phyloP scores from a whole-genome alignment of 2,888 invertebrate genomes.

The Drosophila eohydei region DNA sequence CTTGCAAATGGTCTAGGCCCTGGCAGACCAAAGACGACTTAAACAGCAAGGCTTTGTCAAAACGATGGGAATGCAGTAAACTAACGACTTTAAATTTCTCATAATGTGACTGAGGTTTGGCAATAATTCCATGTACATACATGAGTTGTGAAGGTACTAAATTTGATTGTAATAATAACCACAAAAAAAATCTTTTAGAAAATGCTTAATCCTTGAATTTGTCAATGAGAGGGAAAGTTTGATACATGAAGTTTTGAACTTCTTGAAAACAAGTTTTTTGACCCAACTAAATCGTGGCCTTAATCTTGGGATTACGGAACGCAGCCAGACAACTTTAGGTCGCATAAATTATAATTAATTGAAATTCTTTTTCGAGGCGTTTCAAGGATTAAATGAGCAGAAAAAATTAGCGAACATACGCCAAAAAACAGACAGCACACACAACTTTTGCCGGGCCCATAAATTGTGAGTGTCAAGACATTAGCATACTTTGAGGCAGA shows the following conservation, averaged over 20 bases:
- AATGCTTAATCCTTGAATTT: too few species aligned
- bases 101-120: too few species aligned
- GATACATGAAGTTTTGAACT: not conserved
- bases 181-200: too few species aligned
- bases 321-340: constrained; percentile 30
- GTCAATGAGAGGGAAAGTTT: not conserved
- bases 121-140: too few species aligned
- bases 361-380: constrained; percentile 77
- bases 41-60: too few species aligned
- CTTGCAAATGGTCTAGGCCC: too few species aligned
- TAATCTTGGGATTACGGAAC: not conserved
- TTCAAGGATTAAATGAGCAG: not conserved
- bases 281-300: not conserved
- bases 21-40: too few species aligned
- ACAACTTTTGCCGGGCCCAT: constrained; percentile 65
- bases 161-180: too few species aligned
- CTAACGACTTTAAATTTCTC: too few species aligned
- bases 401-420: constrained; percentile 58
- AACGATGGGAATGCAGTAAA: too few species aligned
- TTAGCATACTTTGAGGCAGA: constrained; percentile 51
- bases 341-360: constrained; percentile 83
- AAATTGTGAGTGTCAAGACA: constrained; percentile 69
- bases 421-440: constrained; percentile 59
- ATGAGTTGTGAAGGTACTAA: too few species aligned
- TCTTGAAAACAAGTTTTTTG: not conserved